A percentile compares a stretch with the other conserved stretches of the same genome.
Evolutionary conservation across 2,888 invertebrate genomes (phyloP).

Genomic region (Ernsta delagoae): DNA sequence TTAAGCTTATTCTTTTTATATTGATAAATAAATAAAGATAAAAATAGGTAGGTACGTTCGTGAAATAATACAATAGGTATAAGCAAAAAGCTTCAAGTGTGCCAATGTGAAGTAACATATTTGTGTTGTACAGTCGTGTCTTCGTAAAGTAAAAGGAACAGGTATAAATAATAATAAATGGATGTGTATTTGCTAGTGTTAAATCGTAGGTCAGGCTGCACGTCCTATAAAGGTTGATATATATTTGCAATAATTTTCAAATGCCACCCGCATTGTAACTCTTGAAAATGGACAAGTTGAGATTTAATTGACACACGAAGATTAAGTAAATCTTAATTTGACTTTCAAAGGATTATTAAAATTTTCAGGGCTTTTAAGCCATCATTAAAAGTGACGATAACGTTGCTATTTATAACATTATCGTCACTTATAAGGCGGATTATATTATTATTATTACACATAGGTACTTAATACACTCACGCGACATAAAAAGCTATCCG

Average conservation of each 20-base stretch:
- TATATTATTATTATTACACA: no score
- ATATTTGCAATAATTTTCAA: conserved; percentile 36
- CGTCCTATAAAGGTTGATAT: conserved; percentile 37
- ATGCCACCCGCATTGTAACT: conserved; percentile 38
- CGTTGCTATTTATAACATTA: no score
- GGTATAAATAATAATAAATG: conserved; percentile 35
- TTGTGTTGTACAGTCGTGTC: conserved; percentile 24
- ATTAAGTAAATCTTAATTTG: conserved; percentile 23
- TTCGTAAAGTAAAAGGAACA: conserved; percentile 27
- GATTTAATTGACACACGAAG: conserved; percentile 34
- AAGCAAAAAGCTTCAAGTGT: neutral
- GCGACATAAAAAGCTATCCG: no score
- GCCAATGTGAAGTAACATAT: conserved; percentile 10
- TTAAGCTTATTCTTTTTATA: no score
- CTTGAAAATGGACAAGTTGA: conserved; percentile 33
- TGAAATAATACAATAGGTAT: neutral
- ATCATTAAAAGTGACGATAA: no score
- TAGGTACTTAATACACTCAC: no score
- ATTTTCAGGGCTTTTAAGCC: no score
- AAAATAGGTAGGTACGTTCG: no score
- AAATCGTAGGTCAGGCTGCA: conserved; percentile 34
- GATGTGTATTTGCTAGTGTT: conserved; percentile 37
- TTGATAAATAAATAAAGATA: no score
- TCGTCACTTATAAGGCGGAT: no score
- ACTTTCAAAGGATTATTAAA: neutral